Conservation (phyloP, 2,797 vertebrate genomes). For the Podarcis lilfordi region DNA sequence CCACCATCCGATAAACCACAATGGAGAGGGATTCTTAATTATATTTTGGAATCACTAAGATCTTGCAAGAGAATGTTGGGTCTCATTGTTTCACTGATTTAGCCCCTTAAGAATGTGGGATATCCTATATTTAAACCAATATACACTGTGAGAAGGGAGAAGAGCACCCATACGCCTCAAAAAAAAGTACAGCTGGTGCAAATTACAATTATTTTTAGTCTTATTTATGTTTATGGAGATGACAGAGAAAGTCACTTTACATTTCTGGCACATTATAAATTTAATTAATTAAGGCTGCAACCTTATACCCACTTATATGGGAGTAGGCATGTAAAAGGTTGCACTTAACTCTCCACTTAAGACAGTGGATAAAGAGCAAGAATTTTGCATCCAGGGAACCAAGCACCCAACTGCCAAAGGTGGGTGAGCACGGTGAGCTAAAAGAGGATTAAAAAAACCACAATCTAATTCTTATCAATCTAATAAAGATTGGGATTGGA, state of each 20-base stretch:
- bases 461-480: background rate
- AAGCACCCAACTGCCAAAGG: background rate
- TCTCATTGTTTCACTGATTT: background rate
- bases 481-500: background rate
- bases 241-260: background rate
- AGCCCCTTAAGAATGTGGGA: background rate
- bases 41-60: background rate
- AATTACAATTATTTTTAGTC: background rate
- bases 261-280: background rate
- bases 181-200: background rate
- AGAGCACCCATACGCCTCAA: background rate
- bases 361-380: background rate
- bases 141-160: background rate
- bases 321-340: background rate
- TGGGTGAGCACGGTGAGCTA: background rate
- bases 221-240: background rate
- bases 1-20: background rate
- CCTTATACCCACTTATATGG: background rate
- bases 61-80: background rate
- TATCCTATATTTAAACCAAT: too few relatives aligned
- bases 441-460: background rate
- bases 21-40: background rate
- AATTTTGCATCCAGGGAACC: background rate
- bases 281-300: background rate
- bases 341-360: background rate